Base-by-base conservation (phyloP, 2,113 vertebrate species). In the Chionodraco myersi region DNA sequence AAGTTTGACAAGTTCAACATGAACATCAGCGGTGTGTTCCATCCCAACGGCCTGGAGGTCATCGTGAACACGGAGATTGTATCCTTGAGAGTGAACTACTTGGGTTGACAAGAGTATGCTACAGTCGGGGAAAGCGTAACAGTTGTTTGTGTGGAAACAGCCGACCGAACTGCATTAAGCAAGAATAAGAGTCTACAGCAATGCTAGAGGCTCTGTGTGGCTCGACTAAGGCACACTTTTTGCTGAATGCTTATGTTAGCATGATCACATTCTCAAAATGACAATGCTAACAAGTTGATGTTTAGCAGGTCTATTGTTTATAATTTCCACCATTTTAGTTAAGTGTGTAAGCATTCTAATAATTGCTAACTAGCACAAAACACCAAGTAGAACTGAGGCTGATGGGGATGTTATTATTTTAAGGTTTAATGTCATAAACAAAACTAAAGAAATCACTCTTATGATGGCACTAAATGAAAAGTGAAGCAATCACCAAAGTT, bases 1-100 rank as follows among this genome's bases (percentile, higher is more conserved):
- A 99, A 99, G 92, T 99, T 99, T 87, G 98, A 99, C 94, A 99
- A 99, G 89, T 99, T 99, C 96, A 99, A 99, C 95, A 99, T 99
- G 98, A 99, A 98, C 91, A 99, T 99, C 95, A 99, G 98, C 76
- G 98, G 98, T 0, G 98, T 99, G 75, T 99, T 99, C 88, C 98
- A 99, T 90, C 98, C 98, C 52, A 99, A 99, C 47, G 95, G 97
- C 67, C 92, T 98, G 56, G 98, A 99, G 88, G 97, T 99, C 92
- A 99, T 99, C 93, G 93, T 99, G 61, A 99, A 99, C 91, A 99
- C 98, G 4, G 98, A 99, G 90, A 99, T 99, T 72, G 98, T 99
- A 99, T 99, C 97, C 96, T 96, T 82, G n/a, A 49, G 34, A 15
- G 6, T n/a, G 45, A 0, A 52, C 2, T 56, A 41, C 16, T 51